phyloP scores from a whole-genome alignment of 2,797 vertebrate species.

The Siniperca undulata region DNA sequence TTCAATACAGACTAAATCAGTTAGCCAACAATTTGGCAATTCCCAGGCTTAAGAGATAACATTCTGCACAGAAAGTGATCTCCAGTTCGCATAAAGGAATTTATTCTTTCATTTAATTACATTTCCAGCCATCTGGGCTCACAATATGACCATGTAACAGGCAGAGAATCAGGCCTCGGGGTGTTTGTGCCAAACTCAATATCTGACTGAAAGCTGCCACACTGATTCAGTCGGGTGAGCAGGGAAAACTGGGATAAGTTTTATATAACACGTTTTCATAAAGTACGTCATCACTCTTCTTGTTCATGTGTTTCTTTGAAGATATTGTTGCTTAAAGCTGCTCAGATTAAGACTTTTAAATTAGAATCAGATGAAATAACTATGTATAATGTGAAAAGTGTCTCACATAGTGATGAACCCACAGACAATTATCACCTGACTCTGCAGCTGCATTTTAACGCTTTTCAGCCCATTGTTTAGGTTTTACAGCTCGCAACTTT shows the following conservation, averaged over 20 bases:
- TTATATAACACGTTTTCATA: constrained; percentile 24
- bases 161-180: constrained; percentile 42
- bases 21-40: constrained; percentile 4
- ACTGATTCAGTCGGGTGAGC: constrained; percentile 28
- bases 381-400: background rate
- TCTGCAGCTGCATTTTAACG: too few relatives aligned
- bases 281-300: constrained; percentile 11
- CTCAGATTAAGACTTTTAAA: background rate
- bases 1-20: constrained; percentile 8
- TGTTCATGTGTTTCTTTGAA: background rate
- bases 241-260: constrained; percentile 20
- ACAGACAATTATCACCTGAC: too few relatives aligned
- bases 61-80: constrained; percentile 20
- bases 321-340: background rate
- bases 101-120: constrained; percentile 47
- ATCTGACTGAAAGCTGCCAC: constrained; percentile 36
- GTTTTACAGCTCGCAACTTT: too few relatives aligned
- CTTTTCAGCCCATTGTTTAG: too few relatives aligned
- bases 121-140: constrained; percentile 59
- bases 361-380: background rate
- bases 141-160: constrained; percentile 50
- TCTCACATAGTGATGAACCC: too few relatives aligned
- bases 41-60: constrained; percentile 1
- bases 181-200: constrained; percentile 31
- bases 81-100: constrained; percentile 18